phyloP scores from a whole-genome alignment of 2,888 invertebrate species.

The Hypomecis atomaria region DNA sequence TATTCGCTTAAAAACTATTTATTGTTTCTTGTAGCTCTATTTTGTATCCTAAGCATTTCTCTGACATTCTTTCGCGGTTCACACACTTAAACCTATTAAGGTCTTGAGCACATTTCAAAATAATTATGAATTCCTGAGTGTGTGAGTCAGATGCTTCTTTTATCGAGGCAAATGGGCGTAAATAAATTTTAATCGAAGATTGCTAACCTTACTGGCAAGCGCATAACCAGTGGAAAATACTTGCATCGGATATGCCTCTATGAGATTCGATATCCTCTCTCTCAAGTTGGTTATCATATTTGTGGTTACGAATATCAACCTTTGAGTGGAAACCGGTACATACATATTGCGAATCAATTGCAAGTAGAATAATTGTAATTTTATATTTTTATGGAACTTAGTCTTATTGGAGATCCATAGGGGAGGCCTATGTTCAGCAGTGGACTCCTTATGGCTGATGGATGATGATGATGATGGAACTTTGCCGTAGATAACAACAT shows the following conservation, averaged over 20 bases:
- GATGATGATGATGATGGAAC: no score
- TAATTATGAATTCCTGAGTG: conserved; percentile 35
- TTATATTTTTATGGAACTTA: background rate
- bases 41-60: conserved; percentile 11
- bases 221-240: conserved; percentile 19
- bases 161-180: conserved; percentile 29
- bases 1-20: background rate
- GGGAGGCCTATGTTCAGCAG: no score
- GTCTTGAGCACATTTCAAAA: conserved; percentile 31
- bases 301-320: conserved; percentile 14
- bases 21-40: conserved; percentile 14
- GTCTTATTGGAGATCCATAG: no score
- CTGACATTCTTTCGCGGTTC: conserved; percentile 25
- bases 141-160: conserved; percentile 38
- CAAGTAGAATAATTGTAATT: background rate
- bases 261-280: conserved; percentile 34
- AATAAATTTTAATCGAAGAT: conserved; percentile 40
- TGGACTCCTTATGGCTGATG: no score
- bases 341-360: conserved; percentile 12
- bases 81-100: conserved; percentile 35
- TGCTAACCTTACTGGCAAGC: conserved; percentile 32
- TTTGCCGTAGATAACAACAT: no score
- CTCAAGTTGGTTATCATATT: conserved; percentile 12
- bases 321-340: conserved; percentile 1
- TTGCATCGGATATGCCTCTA: conserved; percentile 32